These are phyloP conservation scores for Podocnemis expansa DNA, from an alignment of 2,113 vertebrate species.

Conservation along the genomic window DNA sequence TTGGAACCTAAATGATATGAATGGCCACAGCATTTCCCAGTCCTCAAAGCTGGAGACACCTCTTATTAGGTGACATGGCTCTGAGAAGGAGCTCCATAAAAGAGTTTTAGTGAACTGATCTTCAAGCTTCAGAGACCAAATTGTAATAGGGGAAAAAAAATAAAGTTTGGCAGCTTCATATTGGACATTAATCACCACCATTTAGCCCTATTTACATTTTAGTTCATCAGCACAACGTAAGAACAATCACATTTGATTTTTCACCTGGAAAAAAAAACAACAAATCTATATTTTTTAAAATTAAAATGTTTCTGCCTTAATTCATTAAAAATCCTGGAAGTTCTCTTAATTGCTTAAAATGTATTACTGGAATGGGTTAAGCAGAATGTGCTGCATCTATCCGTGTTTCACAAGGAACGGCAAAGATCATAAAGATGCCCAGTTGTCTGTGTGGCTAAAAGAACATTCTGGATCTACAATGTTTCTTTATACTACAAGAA, in stretches of 20 bases:
- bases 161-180: neutral
- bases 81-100: neutral
- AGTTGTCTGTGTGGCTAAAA: neutral
- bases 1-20: neutral
- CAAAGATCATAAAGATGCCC: neutral
- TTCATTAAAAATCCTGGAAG: neutral
- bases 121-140: neutral
- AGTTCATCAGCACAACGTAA: neutral
- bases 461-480: neutral
- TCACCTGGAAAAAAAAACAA: constrained; percentile 2
- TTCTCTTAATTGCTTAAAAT: constrained; percentile 28
- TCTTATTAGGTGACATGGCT: neutral
- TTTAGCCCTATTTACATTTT: neutral
- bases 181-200: neutral
- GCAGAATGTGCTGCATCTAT: neutral
- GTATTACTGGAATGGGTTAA: neutral
- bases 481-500: neutral
- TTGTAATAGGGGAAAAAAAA: neutral
- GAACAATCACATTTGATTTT: neutral
- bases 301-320: neutral
- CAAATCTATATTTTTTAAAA: neutral
- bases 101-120: neutral
- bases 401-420: neutral
- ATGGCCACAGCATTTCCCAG: neutral
- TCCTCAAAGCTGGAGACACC: neutral